Conservation (phyloP, 2,888 invertebrate genomes). For the Helleia helle region DNA sequence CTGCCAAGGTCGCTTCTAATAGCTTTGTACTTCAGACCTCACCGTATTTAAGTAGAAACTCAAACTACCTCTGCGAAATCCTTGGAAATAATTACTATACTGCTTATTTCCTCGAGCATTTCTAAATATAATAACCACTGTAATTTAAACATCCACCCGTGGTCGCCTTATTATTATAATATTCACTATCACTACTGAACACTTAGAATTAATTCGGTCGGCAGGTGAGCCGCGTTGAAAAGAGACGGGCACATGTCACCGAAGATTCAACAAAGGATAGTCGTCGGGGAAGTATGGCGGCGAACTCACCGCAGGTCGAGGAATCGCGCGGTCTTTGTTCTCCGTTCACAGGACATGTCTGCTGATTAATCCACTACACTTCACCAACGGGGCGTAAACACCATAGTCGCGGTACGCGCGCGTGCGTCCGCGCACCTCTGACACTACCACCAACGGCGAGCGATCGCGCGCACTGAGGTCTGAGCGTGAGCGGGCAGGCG, state of each 20-base stretch:
- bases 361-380: slow-evolving; percentile 53
- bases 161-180: slow-evolving; percentile 10
- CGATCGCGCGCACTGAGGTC: slow-evolving; percentile 72
- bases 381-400: slow-evolving; percentile 54
- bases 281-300: slow-evolving; percentile 33
- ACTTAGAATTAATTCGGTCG: slow-evolving; percentile 37
- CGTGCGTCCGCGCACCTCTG: slow-evolving; percentile 56
- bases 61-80: slow-evolving; percentile 27
- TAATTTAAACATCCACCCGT: slow-evolving; percentile 13
- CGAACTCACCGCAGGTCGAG: slow-evolving; percentile 71
- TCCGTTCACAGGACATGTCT: slow-evolving; percentile 69
- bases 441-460: slow-evolving; percentile 71
- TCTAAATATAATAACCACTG: slow-evolving; percentile 24
- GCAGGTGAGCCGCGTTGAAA: slow-evolving; percentile 51
- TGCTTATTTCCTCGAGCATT: slow-evolving; percentile 28
- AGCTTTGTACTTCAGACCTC: slow-evolving; percentile 53
- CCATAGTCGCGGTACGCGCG: slow-evolving; percentile 52
- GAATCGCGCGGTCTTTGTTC: slow-evolving; percentile 66
- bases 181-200: slow-evolving; percentile 16
- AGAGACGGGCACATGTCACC: slow-evolving; percentile 60
- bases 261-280: slow-evolving; percentile 61
- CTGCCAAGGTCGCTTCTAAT: slow-evolving; percentile 58
- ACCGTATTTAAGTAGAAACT: slow-evolving; percentile 30
- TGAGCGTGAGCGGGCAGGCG: slow-evolving; percentile 41
- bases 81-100: slow-evolving; percentile 27